Evolutionary conservation across 1,140 invertebrate species (phyloP).

Genomic region (Drosophila tsacasi): DNA sequence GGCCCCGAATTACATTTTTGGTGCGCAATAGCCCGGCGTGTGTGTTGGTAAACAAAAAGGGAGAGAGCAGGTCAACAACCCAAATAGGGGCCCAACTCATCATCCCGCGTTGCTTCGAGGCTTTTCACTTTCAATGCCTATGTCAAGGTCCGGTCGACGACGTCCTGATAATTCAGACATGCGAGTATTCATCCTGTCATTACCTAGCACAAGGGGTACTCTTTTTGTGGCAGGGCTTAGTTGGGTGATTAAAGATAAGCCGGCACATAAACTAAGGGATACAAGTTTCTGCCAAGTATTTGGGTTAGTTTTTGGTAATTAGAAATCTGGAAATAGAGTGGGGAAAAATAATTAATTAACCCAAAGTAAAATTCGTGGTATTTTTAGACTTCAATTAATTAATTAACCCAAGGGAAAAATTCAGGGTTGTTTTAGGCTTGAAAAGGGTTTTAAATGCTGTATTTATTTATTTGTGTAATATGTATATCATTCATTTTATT

Average conservation of each 20-base stretch:
- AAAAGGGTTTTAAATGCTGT: no score
- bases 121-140: constrained; percentile 61
- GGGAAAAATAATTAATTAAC: background rate
- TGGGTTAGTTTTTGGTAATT: constrained; percentile 11
- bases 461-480: no score
- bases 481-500: no score
- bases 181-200: constrained; percentile 43
- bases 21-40: constrained; percentile 61
- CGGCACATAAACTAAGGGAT: background rate
- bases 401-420: background rate
- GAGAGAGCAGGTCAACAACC: constrained; percentile 61
- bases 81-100: constrained; percentile 6
- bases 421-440: no score
- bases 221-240: constrained; percentile 8
- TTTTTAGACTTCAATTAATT: background rate
- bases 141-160: constrained; percentile 59
- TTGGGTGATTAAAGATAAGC: constrained; percentile 31
- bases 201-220: constrained; percentile 38
- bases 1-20: constrained; percentile 33
- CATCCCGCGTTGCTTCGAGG: background rate
- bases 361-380: no score
- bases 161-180: constrained; percentile 35
- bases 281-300: background rate
- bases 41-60: constrained; percentile 55
- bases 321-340: background rate